Evolutionary conservation across 2,797 vertebrate genomes (phyloP).

Genomic region (Botia kubotai): DNA sequence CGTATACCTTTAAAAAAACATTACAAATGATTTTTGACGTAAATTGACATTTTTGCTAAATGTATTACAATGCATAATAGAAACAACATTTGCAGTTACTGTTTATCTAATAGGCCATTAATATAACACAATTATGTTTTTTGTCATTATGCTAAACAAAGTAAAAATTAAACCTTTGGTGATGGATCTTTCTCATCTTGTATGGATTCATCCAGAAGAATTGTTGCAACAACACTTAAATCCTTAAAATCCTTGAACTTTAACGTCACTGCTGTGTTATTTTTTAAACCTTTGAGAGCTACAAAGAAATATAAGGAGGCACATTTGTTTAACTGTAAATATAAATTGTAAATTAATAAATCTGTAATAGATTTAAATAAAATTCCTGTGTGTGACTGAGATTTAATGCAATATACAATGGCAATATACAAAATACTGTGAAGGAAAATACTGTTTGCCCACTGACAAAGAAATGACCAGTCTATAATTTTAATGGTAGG

Average conservation of each 20-base stretch:
- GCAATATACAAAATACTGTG: no score
- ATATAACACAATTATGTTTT: background rate
- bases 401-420: no score
- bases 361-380: no score
- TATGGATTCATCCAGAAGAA: background rate
- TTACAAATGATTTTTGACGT: no score
- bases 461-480: no score
- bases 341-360: no score
- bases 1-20: background rate
- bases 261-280: background rate
- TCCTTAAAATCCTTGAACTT: background rate
- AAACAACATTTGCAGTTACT: no score
- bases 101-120: background rate
- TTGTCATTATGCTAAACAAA: background rate
- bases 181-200: background rate
- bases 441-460: no score
- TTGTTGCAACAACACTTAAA: background rate
- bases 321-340: background rate
- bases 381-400: no score
- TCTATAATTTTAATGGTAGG: no score
- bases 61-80: no score
- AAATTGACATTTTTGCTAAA: no score
- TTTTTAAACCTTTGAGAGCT: constrained; percentile 3
- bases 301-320: background rate
- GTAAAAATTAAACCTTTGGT: background rate